Evolutionary conservation across 2,113 vertebrate species (phyloP), one percentile per base, ranked within the genome.

Genomic region (Coptodon rendalli): DNA sequence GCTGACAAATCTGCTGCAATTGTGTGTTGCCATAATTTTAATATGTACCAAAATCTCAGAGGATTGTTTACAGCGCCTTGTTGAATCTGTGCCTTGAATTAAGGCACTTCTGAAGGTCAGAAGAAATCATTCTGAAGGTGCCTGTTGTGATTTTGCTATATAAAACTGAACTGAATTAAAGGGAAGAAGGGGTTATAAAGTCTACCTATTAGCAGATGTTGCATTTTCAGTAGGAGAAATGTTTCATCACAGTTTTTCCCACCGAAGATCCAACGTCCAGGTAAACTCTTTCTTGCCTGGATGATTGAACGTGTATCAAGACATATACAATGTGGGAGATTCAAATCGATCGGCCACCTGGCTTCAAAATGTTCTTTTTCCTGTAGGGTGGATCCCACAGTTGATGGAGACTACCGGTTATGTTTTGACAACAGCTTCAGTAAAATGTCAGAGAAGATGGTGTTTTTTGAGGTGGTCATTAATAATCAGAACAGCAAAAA

Each of bases 391-490:
- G 97, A 98, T 76, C 89, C 95, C 31, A 97, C 97, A 0, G 97
- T 97, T 68, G 94, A 95, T 0, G 98, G 98, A 2, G 98, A 98
- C 92, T 98, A 98, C 94, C 95, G 93, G 81, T 92, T 98, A 52
- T 99, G 98, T 88, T 99, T 99, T n/a, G 98, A 99, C 95, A 98
- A 98, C 95, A 97, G 97, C 91, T 98, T 97, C 94, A 98, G 98
- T 92, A 96, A 95, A 50, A 90, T 97, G 79, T 97, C 97, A 0
- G 96, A 97, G 93, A 99, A 99, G 93, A 92, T 98, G 85, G 96
- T 98, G 48, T 98, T 98, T 93, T 97, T 98, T 6, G 96, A 96
- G 89, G 95, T 98, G 53, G 92, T 97, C 86, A 93, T 98, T 12
- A 97, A 97, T 68, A 95, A 95, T 34, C 88, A 94, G 54, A 88